Conservation (phyloP, 2,113 vertebrate species). For the Hypanus sabinus region DNA sequence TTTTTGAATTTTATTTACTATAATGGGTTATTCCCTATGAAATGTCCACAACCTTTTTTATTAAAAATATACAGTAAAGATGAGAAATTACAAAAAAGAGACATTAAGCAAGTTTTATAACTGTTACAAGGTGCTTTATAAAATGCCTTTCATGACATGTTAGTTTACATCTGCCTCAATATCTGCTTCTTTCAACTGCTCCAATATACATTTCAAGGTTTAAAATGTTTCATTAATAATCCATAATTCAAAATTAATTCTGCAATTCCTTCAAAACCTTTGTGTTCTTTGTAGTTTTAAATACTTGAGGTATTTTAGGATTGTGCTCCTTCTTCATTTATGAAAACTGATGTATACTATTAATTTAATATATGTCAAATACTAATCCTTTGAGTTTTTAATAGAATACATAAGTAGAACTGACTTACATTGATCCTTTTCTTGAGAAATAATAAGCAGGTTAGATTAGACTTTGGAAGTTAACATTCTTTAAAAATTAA, state of each 20-base stretch:
- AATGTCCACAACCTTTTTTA: too few relatives aligned
- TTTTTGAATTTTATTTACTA: too few relatives aligned
- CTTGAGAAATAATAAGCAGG: too few relatives aligned
- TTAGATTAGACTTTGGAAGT: too few relatives aligned
- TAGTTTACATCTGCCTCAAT: neutral
- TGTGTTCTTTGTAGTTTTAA: neutral
- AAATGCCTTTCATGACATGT: too few relatives aligned
- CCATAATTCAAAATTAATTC: neutral
- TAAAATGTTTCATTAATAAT: neutral
- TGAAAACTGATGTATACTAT: neutral
- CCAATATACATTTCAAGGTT: neutral
- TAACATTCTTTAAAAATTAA: too few relatives aligned
- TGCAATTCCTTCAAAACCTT: neutral
- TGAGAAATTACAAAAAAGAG: too few relatives aligned
- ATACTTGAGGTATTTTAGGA: neutral
- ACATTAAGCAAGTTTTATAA: too few relatives aligned
- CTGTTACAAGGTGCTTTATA: too few relatives aligned
- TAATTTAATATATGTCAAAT: neutral
- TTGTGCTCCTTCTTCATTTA: neutral
- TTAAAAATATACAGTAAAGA: too few relatives aligned
- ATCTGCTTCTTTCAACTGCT: neutral
- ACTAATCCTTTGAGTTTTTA: neutral
- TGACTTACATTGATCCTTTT: neutral
- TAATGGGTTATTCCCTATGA: too few relatives aligned
- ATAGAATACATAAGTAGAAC: too few relatives aligned